These are phyloP conservation scores for Nomada ferruginata DNA, from an alignment of 2,888 invertebrate genomes.

Conservation along the genomic window DNA sequence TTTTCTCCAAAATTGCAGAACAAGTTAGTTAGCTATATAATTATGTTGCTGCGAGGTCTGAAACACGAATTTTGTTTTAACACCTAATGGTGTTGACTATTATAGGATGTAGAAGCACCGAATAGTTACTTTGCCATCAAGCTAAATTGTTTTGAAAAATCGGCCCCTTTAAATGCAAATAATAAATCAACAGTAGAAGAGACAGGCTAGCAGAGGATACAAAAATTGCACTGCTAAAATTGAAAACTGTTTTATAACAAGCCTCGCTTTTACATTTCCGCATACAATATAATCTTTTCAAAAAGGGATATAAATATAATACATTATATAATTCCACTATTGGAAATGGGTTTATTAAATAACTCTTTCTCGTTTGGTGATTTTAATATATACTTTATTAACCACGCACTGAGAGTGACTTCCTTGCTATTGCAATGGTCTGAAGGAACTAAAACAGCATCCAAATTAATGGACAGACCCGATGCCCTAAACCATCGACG, in stretches of 20 bases:
- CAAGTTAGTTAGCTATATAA: neutral
- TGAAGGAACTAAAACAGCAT: too few relatives aligned
- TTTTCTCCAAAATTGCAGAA: neutral
- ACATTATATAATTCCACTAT: too few relatives aligned
- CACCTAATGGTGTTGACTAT: neutral
- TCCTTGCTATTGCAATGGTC: too few relatives aligned
- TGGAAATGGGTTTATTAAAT: too few relatives aligned
- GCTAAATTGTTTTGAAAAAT: neutral
- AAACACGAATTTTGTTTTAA: conserved; percentile 13
- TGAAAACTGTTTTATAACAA: neutral
- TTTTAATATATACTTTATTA: too few relatives aligned
- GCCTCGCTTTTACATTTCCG: neutral
- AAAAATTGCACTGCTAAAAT: neutral
- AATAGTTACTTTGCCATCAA: neutral
- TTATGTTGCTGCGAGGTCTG: neutral
- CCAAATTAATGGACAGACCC: too few relatives aligned
- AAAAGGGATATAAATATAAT: too few relatives aligned
- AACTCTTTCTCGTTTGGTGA: too few relatives aligned
- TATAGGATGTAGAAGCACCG: neutral
- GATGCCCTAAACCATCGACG: too few relatives aligned
- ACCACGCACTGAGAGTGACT: too few relatives aligned
- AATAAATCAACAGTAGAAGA: neutral
- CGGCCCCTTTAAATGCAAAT: neutral
- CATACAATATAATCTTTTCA: neutral
- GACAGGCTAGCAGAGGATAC: neutral